Base-by-base conservation (phyloP, 2,113 vertebrate species). In the Enhydra lutris region DNA sequence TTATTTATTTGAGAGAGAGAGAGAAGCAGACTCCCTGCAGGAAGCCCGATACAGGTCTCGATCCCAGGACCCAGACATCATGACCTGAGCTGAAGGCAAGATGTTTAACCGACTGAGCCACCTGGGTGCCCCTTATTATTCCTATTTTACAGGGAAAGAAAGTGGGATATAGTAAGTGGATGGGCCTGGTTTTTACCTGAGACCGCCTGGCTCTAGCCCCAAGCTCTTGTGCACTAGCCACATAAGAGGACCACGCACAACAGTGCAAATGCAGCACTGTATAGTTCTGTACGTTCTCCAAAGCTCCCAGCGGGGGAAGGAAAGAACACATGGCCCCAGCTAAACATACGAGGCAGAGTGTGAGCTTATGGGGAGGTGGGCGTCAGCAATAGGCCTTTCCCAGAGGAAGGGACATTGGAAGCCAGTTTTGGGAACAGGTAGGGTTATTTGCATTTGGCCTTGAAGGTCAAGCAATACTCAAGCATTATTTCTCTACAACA, bases 121-220 rank as follows among this genome's bases (percentile, higher is more conserved):
- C 63, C 63, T 3, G 31, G 31, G 63, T 17, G 29, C 6, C 63
- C 29, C 63, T 87, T 69, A 50, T 86, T 81, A 74, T 57, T 55
- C 26, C 93, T 17, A 67, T 76, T 96, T 92, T 87, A 78, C 23
- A 45, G 55, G 57, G 55, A 80, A 65, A 55, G n/a, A 92, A 94
- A 92, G 26, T n/a, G 61, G 96, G 74, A 11, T 34, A 34, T 76
- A 50, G 39, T 3, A 42, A 50, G 15, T 85, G 39, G 59, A 8
- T 91, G 50, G 29, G 6, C 57, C n/a, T n/a, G 18, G 20, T 34
- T 76, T 81, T 84, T 69, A 83, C 45, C 10, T 4, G 4, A 57
- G 45, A n/a, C 26, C 0, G 0, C 55, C 69, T 71, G 29, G 81
- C 34, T 91, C 9, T 34, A 47, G 39, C 26, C 9, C 15, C 11